Base-by-base conservation (phyloP, 1,140 invertebrate species). In the Brachionus rubens region DNA sequence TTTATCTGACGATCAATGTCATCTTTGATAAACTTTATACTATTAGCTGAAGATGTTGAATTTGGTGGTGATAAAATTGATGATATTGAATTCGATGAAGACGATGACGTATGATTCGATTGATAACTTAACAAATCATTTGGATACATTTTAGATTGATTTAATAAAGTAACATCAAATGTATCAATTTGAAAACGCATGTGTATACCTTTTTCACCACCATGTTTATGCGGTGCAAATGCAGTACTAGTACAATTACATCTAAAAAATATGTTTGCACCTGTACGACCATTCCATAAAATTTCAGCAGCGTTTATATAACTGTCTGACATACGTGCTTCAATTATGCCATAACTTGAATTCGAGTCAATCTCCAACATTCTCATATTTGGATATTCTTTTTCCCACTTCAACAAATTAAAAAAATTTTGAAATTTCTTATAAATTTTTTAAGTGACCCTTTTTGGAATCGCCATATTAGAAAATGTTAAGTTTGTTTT, bases 241-340 rank as follows among this genome's bases (percentile, higher is more conserved):
- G 97, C 95, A 2, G 95, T 97, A 77, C 93, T 96, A 77, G 97
- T 97, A 82, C 93, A 96, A 84, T 98, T 94, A 2, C 97, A 90
- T 91, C 86, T 76, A 52, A 81, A 78, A 78, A 54, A 77, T 40
- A 75, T 54, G 9, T 54, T 54, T 33, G 72, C 48, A 3, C 48
- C 48, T n/a, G 72, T 54, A 10, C 40, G 19, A 2, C 54, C 54
- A 43, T 68, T 78, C 77, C 40, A 75, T 47, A 56, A 76, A 77
- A 56, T 68, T 41, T 78, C 43, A 1, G 46, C 59, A 9, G 21
- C 40, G 26, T 78, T 78, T 46, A 28, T 54, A 28, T 50, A 21
- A 1, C n/a, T 14, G 9, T 54, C 33, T 3, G 54, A 75, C 48
- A 43, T 54, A 19, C 48, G 33, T 1, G 56, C 36, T 12, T 54